Conservation (phyloP, 2,888 invertebrate species). For the Cheilosia grossa region DNA sequence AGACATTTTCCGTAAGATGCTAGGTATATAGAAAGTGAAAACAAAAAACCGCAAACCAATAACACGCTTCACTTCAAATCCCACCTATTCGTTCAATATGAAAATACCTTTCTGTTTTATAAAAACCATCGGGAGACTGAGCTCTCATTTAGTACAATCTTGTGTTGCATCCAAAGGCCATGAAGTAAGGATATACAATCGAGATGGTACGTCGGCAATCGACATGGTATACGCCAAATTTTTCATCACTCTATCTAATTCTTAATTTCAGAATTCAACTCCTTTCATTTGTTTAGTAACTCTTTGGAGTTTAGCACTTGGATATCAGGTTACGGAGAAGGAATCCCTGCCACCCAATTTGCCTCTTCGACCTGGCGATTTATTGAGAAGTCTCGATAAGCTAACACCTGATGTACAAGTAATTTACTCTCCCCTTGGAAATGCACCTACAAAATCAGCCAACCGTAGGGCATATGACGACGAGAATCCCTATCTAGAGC, state of each 20-base stretch:
- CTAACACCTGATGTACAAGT: constrained; percentile 58
- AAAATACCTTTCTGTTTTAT: constrained; percentile 19
- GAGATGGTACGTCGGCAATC: constrained; percentile 34
- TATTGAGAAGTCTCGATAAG: constrained; percentile 65
- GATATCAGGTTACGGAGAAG: constrained; percentile 59
- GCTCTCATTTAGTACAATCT: constrained; percentile 36
- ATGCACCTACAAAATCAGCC: constrained; percentile 21
- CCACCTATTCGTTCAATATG: not conserved
- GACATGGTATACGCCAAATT: not conserved
- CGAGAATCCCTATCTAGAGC: constrained; percentile 58
- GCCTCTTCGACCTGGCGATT: constrained; percentile 67
- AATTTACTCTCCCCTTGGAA: constrained; percentile 36
- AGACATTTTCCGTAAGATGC: not conserved
- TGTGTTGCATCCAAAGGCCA: constrained; percentile 18
- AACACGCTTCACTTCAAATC: constrained; percentile 37
- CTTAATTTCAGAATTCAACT: constrained; percentile 33
- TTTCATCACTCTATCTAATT: too few species aligned
- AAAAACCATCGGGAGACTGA: constrained; percentile 33
- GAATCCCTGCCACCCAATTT: constrained; percentile 34
- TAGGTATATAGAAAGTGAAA: constrained; percentile 34
- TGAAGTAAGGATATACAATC: constrained; percentile 44
- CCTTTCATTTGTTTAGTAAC: constrained; percentile 20
- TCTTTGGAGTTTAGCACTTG: constrained; percentile 9
- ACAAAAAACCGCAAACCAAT: constrained; percentile 54
- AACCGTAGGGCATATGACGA: constrained; percentile 52